Conservation (phyloP, 1,140 invertebrate species). For the Tetraneura akinire region DNA sequence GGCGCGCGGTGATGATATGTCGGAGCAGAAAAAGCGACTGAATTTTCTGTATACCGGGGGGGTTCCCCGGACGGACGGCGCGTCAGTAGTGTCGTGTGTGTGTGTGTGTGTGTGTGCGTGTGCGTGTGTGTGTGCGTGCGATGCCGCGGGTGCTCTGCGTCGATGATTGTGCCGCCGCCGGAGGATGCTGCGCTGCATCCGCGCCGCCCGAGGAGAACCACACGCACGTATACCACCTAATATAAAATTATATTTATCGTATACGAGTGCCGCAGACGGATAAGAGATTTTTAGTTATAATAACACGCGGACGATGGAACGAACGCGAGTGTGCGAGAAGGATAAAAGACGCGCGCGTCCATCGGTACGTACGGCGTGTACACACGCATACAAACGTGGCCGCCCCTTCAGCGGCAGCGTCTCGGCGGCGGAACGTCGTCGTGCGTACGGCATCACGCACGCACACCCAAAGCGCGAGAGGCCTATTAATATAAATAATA, state of each 20-base stretch:
- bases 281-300: too few species aligned
- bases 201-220: neutral
- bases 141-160: neutral
- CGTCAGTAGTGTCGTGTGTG: neutral
- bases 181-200: neutral
- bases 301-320: neutral
- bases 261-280: too few species aligned
- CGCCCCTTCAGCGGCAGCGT: neutral
- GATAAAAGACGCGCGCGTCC: neutral
- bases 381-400: slow-evolving; percentile 15
- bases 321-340: neutral
- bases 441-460: neutral
- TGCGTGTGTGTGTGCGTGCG: neutral
- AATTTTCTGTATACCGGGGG: slow-evolving; percentile 43
- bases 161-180: neutral
- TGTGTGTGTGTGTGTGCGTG: neutral
- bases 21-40: slow-evolving; percentile 33
- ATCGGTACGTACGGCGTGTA: neutral
- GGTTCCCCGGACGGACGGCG: neutral
- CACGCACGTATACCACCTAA: neutral
- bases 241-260: too few species aligned
- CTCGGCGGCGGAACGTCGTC: neutral
- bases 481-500: neutral
- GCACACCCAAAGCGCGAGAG: neutral
- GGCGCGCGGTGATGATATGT: too few species aligned